These are phyloP conservation scores for Micropoecilia bifurca DNA, from an alignment of 2,797 vertebrate species.

Conservation along the genomic window DNA sequence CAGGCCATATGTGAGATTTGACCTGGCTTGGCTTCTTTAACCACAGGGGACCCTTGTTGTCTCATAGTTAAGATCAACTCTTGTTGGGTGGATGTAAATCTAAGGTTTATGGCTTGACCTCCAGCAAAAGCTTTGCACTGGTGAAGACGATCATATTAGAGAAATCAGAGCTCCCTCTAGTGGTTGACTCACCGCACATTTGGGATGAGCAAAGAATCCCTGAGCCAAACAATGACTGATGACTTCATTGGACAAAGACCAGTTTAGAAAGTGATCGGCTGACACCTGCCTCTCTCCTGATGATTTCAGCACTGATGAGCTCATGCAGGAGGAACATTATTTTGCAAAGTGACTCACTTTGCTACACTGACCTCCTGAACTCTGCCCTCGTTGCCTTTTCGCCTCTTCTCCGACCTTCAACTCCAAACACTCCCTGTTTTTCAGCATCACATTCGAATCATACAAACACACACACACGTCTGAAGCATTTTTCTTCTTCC, in stretches of 20 bases:
- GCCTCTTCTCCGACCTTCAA: constrained; percentile 18
- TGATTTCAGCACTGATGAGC: constrained; percentile 41
- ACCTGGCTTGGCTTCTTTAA: constrained; percentile 16
- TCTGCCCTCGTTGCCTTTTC: constrained; percentile 9
- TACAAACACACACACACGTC: constrained; percentile 1
- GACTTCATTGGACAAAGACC: constrained; percentile 30
- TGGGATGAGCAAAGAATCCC: not conserved
- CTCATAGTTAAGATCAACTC: constrained; percentile 15
- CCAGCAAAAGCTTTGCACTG: constrained; percentile 20
- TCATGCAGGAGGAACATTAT: constrained; percentile 20
- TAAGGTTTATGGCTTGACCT: constrained; percentile 29
- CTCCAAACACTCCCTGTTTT: constrained; percentile 4
- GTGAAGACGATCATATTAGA: constrained; percentile 35
- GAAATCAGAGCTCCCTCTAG: constrained; percentile 73
- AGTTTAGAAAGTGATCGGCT: constrained; percentile 33
- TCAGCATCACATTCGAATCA: constrained; percentile 9
- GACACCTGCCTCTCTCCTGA: constrained; percentile 39
- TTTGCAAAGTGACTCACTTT: constrained; percentile 15
- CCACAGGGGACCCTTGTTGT: constrained; percentile 24
- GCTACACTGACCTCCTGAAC: constrained; percentile 25
- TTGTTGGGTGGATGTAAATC: constrained; percentile 18
- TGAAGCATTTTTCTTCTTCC: not conserved
- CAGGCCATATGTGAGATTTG: not conserved
- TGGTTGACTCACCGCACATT: constrained; percentile 21
- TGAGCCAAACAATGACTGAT: not conserved